Base-by-base conservation (phyloP, 1,140 invertebrate species). In the Ostrea edulis region DNA sequence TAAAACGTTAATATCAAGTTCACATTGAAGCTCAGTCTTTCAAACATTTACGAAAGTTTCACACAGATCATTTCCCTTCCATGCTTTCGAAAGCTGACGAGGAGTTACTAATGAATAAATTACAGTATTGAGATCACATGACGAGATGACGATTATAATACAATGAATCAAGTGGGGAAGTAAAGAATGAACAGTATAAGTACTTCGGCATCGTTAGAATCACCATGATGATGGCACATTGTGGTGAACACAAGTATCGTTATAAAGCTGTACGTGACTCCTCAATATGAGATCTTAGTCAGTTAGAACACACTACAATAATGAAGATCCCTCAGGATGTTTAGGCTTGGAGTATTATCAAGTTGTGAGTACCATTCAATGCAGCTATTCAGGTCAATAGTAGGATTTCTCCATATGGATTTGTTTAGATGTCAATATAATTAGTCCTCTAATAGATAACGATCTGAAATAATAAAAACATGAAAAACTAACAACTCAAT, bases 371-470 rank as follows among this genome's bases (percentile, higher is more conserved):
- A 35, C 29, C 25, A 77, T 29, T 77, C 68, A 29, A 2, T 77
- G 68, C 25, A 77, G 22, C 68, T n/a, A 29, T 11, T 8, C 17
- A 20, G 68, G 25, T 77, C 25, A 77, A 25, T 14, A 29, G 29
- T 25, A 8, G 68, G 68, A 77, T 35, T 68, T 35, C 25, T 29
- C 12, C 4, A 35, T 25, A 14, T 5, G 25, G 68, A 35, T 20
- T 9, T 55, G n/a, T n/a, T n/a, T 17, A 29, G 8, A 35, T 71
- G 22, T 22, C 65, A 58, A 17, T 12, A 0, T 20, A n/a, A 62
- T n/a, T 62, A 77, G 68, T 77, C 68, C 25, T 77, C 68, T 77
- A 77, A 77, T 29, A 77, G 25, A 77, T 77, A 77, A 77, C 68
- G 68, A 77, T 77, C 68, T 77, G 25, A 29, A 77, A 77, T 9